Conservation (phyloP, 2,888 invertebrate species). For the Uropetala carovei region DNA sequence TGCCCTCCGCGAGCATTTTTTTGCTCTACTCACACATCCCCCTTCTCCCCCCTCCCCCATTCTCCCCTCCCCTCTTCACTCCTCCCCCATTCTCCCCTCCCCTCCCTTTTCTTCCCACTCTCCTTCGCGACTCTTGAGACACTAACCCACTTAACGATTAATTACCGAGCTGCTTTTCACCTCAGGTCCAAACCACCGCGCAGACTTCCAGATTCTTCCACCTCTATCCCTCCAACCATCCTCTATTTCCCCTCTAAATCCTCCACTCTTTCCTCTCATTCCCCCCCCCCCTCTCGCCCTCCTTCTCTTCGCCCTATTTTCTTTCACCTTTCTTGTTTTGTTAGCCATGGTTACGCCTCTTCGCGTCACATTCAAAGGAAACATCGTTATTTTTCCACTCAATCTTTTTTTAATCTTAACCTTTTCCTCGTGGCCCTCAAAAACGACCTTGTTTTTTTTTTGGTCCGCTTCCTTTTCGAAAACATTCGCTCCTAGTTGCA, state of each 20-base stretch:
- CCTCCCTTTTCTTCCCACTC: neutral
- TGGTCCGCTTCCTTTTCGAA: neutral
- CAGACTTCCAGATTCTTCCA: neutral
- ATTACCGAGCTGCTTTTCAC: neutral
- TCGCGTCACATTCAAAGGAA: neutral
- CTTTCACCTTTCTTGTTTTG: neutral
- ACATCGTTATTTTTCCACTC: constrained; percentile 14
- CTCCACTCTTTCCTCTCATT: too few species aligned
- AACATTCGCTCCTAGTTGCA: neutral
- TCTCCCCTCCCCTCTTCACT: neutral
- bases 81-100: neutral
- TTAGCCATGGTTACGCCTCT: constrained; percentile 1
- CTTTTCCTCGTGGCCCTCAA: neutral
- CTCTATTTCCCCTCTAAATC: neutral
- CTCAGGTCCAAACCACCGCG: neutral
- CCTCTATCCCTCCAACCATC: neutral
- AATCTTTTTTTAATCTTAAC: neutral
- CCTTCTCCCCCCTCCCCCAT: neutral
- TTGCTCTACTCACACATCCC: neutral
- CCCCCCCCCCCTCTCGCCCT: too few species aligned
- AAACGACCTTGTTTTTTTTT: neutral
- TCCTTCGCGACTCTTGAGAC: neutral
- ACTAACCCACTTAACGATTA: constrained; percentile 19
- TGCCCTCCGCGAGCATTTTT: neutral
- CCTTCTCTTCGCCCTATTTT: too few species aligned